These are phyloP conservation scores for Amorpha juglandis DNA, from an alignment of 2,888 invertebrate genomes.

Conservation along the genomic window DNA sequence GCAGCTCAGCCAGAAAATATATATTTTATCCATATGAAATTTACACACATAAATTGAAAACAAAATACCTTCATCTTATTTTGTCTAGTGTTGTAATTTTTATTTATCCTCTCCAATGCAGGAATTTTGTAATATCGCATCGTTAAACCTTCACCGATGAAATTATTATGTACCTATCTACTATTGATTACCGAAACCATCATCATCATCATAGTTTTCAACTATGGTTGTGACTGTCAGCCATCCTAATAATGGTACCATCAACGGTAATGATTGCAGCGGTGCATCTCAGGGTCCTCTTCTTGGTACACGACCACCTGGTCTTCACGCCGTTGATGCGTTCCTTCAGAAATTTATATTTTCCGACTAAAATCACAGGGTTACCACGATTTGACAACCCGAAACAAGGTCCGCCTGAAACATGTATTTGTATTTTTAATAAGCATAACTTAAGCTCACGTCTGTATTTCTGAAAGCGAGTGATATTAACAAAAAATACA, in stretches of 20 bases:
- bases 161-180: slow-evolving; percentile 24
- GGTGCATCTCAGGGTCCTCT: slow-evolving; percentile 39
- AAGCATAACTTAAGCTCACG: too few relatives aligned
- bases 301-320: slow-evolving; percentile 50
- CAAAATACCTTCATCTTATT: too few relatives aligned
- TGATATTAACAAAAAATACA: too few relatives aligned
- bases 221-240: slow-evolving; percentile 30
- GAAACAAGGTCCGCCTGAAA: slow-evolving; percentile 32
- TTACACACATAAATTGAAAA: too few relatives aligned
- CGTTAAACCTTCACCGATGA: too few relatives aligned
- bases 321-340: slow-evolving; percentile 33
- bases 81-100: too few relatives aligned
- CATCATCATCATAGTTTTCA: neutral
- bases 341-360: slow-evolving; percentile 41
- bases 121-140: too few relatives aligned
- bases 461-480: too few relatives aligned
- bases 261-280: slow-evolving; percentile 44
- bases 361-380: slow-evolving; percentile 40
- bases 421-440: neutral
- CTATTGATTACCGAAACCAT: slow-evolving; percentile 23
- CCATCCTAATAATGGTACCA: slow-evolving; percentile 33
- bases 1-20: too few relatives aligned
- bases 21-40: too few relatives aligned
- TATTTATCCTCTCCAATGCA: too few relatives aligned
- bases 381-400: slow-evolving; percentile 41